phyloP scores from a whole-genome alignment of 2,797 vertebrate genomes.

The Microctenopoma stevenorrisi region DNA sequence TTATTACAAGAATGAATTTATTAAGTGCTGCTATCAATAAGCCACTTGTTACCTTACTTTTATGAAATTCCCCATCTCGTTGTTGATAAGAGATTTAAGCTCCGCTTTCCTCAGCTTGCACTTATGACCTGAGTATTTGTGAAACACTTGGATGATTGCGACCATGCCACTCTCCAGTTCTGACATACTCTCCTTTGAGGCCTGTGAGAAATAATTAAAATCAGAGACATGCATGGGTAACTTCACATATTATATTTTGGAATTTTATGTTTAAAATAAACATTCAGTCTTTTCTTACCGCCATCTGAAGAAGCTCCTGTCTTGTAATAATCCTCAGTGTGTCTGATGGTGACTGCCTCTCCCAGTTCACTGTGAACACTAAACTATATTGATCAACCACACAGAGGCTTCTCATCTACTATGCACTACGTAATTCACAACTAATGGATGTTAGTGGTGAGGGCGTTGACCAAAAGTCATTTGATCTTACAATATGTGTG shows the following conservation, averaged over 20 bases:
- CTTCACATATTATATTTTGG: not conserved
- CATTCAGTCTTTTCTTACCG: constrained; percentile 58
- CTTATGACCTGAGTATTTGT: constrained; percentile 80
- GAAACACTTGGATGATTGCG: constrained; percentile 78
- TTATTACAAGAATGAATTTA: not conserved
- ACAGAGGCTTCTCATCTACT: constrained; percentile 17
- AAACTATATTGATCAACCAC: constrained; percentile 59
- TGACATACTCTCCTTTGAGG: constrained; percentile 58
- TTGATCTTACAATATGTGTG: constrained; percentile 32
- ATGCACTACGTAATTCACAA: constrained; percentile 52
- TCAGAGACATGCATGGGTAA: not conserved
- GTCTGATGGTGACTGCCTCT: constrained; percentile 49
- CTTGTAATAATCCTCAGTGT: constrained; percentile 24
- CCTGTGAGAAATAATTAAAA: constrained; percentile 49
- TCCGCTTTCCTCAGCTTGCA: constrained; percentile 81
- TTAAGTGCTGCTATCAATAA: constrained; percentile 1
- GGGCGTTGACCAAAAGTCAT: constrained; percentile 40
- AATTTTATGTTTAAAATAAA: not conserved
- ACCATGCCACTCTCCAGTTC: constrained; percentile 79
- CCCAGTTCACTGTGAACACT: constrained; percentile 47
- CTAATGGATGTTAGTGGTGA: constrained; percentile 70
- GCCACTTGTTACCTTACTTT: constrained; percentile 54
- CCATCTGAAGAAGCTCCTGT: constrained; percentile 56
- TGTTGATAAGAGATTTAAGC: constrained; percentile 82
- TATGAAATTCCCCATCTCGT: constrained; percentile 83